A percentile compares a stretch with the other conserved stretches of the same genome.
Conservation (phyloP, 1,140 invertebrate genomes). For the Linepithema humile region DNA sequence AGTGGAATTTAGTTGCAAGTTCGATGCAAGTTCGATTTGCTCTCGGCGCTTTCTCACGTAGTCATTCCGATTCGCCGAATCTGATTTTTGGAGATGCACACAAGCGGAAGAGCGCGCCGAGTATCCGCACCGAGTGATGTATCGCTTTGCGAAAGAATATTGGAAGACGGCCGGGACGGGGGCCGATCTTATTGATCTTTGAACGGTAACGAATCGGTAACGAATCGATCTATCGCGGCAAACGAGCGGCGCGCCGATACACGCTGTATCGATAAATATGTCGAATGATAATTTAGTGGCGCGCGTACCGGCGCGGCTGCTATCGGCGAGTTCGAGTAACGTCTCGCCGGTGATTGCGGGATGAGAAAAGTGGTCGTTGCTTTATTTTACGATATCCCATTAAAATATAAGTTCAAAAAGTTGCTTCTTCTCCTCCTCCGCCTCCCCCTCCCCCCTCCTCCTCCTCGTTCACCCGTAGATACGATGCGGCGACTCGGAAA, state of each 20-base stretch:
- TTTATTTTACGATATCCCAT: constrained; percentile 6
- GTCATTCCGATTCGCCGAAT: background rate
- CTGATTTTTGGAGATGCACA: background rate
- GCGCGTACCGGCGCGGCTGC: background rate
- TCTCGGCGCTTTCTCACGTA: background rate
- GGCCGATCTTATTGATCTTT: constrained; percentile 1
- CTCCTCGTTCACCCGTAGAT: background rate
- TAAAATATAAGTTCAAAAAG: constrained; percentile 17
- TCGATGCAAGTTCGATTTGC: background rate
- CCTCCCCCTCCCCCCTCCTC: too few relatives aligned
- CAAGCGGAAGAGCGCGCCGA: background rate
- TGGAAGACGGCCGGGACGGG: background rate
- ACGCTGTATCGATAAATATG: constrained; percentile 31
- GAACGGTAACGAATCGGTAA: constrained; percentile 6
- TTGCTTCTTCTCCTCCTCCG: too few relatives aligned
- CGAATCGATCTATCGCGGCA: constrained; percentile 12
- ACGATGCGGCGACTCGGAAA: constrained; percentile 18
- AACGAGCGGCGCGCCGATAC: background rate
- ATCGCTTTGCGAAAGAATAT: constrained; percentile 21
- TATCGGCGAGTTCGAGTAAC: background rate
- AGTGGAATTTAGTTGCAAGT: background rate
- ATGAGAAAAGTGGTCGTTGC: constrained; percentile 3
- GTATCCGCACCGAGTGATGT: background rate
- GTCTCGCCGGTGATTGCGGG: background rate
- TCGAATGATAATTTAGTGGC: constrained; percentile 21